Conservation (phyloP, 2,888 invertebrate genomes). For the Caenorhabditis angaria region DNA sequence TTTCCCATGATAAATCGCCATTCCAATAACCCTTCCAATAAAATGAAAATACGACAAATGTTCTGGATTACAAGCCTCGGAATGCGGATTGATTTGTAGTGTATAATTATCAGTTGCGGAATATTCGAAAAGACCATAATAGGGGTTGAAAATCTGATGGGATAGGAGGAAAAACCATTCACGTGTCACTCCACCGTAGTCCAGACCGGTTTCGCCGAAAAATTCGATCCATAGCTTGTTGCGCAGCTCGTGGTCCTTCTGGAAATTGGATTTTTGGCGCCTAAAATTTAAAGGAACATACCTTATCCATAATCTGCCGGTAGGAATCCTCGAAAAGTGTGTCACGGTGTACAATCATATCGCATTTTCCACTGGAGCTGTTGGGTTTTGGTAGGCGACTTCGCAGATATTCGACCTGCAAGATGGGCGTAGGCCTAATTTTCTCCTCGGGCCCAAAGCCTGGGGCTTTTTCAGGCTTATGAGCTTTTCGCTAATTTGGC, state of each 20-base stretch:
- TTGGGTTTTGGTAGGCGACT: constrained; percentile 92
- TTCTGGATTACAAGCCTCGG: constrained; percentile 95
- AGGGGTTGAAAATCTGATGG: constrained; percentile 99
- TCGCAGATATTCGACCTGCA: constrained; percentile 83
- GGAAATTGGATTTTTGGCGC: constrained; percentile 3
- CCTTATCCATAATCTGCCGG: constrained; percentile 88
- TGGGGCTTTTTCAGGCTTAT: no score
- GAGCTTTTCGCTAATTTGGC: no score
- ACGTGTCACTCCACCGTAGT: constrained; percentile 74
- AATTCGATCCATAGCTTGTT: constrained; percentile 99
- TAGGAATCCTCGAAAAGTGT: constrained; percentile 96
- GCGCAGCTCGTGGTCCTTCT: constrained; percentile 85
- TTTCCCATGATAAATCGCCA: constrained; percentile 99
- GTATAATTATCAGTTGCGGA: constrained; percentile 99
- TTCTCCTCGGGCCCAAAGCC: no score
- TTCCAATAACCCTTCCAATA: constrained; percentile 95
- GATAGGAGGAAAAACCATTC: constrained; percentile 99
- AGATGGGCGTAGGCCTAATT: no score
- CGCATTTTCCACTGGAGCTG: constrained; percentile 96
- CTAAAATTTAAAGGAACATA: not conserved
- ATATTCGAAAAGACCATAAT: constrained; percentile 98
- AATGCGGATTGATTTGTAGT: constrained; percentile 96
- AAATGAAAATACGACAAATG: constrained; percentile 98
- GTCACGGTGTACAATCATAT: constrained; percentile 87
- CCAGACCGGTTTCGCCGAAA: constrained; percentile 81